Percentiles rank a stretch among this genome's conserved stretches.
Conservation (phyloP, 1,140 invertebrate genomes). For the Carposina sasakii region DNA sequence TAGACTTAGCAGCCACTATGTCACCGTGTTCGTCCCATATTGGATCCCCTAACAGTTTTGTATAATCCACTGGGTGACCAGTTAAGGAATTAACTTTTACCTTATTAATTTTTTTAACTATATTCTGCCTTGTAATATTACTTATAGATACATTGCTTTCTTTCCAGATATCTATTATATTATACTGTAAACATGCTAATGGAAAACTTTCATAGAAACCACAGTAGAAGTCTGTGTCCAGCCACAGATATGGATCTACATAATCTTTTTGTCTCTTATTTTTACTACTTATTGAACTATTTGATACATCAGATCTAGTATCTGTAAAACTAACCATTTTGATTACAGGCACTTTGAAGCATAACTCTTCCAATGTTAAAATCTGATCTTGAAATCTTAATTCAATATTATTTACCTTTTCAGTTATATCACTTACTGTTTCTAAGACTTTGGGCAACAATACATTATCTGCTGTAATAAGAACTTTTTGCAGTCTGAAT, state of each 20-base stretch:
- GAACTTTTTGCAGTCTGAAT: slow-evolving; percentile 75
- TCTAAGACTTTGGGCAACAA: slow-evolving; percentile 73
- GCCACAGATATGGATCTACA: slow-evolving; percentile 71
- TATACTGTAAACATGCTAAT: slow-evolving; percentile 75
- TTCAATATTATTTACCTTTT: slow-evolving; percentile 44
- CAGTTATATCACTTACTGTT: slow-evolving; percentile 44
- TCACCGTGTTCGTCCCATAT: slow-evolving; percentile 73
- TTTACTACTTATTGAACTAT: slow-evolving; percentile 13
- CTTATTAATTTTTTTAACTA: slow-evolving; percentile 76
- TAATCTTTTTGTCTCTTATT: slow-evolving; percentile 37
- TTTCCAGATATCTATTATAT: slow-evolving; percentile 82
- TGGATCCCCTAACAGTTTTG: slow-evolving; percentile 77
- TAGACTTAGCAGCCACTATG: slow-evolving; percentile 76
- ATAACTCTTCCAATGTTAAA: slow-evolving; percentile 75
- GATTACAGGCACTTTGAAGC: slow-evolving; percentile 76
- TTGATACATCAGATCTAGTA: slow-evolving; percentile 48
- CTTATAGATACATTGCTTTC: slow-evolving; percentile 73
- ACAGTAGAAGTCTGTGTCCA: slow-evolving; percentile 74
- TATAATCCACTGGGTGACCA: slow-evolving; percentile 78
- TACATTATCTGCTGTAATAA: slow-evolving; percentile 79
- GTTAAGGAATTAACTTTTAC: slow-evolving; percentile 75
- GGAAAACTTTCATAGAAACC: slow-evolving; percentile 72
- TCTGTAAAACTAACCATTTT: slow-evolving; percentile 50
- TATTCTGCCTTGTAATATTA: slow-evolving; percentile 75
- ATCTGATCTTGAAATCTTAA: slow-evolving; percentile 42